Conservation (phyloP, 2,888 invertebrate genomes). For the Callimorpha dominula region DNA sequence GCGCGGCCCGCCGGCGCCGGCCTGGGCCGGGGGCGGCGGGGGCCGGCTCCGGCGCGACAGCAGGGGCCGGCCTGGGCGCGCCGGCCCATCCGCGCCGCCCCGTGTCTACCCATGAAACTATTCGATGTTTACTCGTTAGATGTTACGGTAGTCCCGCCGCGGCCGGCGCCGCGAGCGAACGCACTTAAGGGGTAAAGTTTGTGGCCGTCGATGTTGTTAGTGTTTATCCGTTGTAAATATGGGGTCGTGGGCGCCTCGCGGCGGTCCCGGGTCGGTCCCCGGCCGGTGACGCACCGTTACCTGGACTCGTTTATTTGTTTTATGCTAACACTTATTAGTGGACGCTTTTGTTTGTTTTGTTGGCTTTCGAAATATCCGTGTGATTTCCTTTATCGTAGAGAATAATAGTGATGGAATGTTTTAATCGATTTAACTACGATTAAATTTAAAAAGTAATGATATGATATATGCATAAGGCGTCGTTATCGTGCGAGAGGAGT, state of each 20-base stretch:
- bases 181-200: slow-evolving; percentile 49
- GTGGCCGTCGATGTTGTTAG: slow-evolving; percentile 58
- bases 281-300: slow-evolving; percentile 54
- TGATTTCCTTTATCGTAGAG: slow-evolving; percentile 79
- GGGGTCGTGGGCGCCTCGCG: slow-evolving; percentile 56
- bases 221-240: slow-evolving; percentile 63
- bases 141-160: slow-evolving; percentile 62
- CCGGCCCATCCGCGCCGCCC: slow-evolving; percentile 52
- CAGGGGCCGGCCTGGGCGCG: background rate
- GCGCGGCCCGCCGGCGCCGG: slow-evolving; percentile 44
- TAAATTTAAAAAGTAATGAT: slow-evolving; percentile 49
- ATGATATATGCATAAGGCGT: slow-evolving; percentile 43
- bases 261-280: slow-evolving; percentile 41
- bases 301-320: slow-evolving; percentile 71
- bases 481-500: slow-evolving; percentile 52
- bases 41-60: slow-evolving; percentile 28
- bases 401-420: slow-evolving; percentile 82
- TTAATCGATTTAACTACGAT: slow-evolving; percentile 70
- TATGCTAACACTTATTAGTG: slow-evolving; percentile 80
- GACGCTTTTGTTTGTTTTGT: slow-evolving; percentile 83
- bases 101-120: slow-evolving; percentile 58
- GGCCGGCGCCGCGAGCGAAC: slow-evolving; percentile 42
- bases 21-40: slow-evolving; percentile 37
- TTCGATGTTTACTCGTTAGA: slow-evolving; percentile 68
- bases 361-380: slow-evolving; percentile 85